Conservation (phyloP, 2,797 vertebrate species). For the Myoxocephalus aenaeus region DNA sequence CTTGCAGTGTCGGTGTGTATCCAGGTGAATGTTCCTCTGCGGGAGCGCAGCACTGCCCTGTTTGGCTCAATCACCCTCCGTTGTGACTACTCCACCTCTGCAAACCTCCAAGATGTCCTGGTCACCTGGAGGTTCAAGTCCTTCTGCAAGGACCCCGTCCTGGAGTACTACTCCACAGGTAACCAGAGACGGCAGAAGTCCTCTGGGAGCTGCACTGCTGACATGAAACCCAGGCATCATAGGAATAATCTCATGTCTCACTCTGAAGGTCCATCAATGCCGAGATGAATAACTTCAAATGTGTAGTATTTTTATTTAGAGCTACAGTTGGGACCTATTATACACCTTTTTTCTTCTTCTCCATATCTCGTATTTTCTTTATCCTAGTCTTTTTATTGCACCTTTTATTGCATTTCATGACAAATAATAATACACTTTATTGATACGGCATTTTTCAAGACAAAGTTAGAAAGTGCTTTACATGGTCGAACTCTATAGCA, state of each 20-base stretch:
- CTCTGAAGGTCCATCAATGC: not conserved
- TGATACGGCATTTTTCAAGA: not conserved
- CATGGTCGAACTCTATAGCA: not conserved
- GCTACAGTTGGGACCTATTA: not conserved
- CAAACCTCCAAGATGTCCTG: constrained; percentile 88
- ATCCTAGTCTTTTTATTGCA: too few species aligned
- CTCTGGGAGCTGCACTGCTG: not conserved
- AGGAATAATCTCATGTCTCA: not conserved
- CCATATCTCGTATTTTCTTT: too few species aligned
- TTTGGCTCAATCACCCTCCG: constrained; percentile 87
- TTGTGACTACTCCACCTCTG: constrained; percentile 94
- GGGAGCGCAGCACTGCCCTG: constrained; percentile 80
- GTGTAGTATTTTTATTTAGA: not conserved
- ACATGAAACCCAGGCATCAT: not conserved
- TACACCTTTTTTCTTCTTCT: not conserved
- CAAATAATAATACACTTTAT: not conserved
- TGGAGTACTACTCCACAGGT: constrained; percentile 93
- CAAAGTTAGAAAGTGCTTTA: not conserved
- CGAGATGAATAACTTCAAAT: not conserved
- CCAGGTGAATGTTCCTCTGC: constrained; percentile 73
- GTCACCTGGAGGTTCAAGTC: constrained; percentile 95
- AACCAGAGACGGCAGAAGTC: constrained; percentile 39
- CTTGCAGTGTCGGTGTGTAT: constrained; percentile 68
- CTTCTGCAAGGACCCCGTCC: constrained; percentile 96
- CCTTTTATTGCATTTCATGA: not conserved